Evolutionary conservation across 92 coral and sea anemone species (phyloP).

Genomic region (Actinernus sp.): DNA sequence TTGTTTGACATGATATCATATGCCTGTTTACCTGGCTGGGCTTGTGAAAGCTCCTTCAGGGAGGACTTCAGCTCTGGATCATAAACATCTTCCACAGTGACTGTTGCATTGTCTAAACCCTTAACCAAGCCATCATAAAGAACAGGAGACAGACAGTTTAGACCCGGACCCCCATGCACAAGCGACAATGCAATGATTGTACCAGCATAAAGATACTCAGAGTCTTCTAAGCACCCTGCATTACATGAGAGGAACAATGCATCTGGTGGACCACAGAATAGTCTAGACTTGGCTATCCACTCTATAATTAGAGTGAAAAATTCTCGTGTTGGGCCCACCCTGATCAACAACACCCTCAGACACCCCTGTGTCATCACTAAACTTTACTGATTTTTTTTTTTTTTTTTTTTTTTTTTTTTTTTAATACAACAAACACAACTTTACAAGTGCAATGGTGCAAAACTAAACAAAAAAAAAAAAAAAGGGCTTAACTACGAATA

Average conservation of each 20-base stretch:
- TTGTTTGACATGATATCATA: slow-evolving; percentile 36
- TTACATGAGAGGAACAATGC: slow-evolving; percentile 49
- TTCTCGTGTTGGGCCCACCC: slow-evolving; percentile 74
- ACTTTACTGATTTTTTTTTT: too few species aligned
- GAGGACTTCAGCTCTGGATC: slow-evolving; percentile 45
- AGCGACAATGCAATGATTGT: slow-evolving; percentile 72
- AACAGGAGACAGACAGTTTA: slow-evolving; percentile 46
- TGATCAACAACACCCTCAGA: slow-evolving; percentile 70
- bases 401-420: too few species aligned
- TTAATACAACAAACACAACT: too few species aligned
- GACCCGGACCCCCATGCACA: slow-evolving; percentile 78
- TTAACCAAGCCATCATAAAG: slow-evolving; percentile 62
- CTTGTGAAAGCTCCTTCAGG: slow-evolving; percentile 41
- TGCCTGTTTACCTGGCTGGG: slow-evolving; percentile 48
- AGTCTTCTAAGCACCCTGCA: slow-evolving; percentile 54
- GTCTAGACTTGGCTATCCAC: slow-evolving; percentile 53
- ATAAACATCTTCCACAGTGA: slow-evolving; percentile 62
- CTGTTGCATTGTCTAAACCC: slow-evolving; percentile 47
- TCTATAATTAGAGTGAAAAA: slow-evolving; percentile 64
- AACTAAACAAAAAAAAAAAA: too few species aligned
- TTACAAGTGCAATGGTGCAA: too few species aligned
- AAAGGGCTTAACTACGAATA: too few species aligned
- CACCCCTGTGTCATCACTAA: slow-evolving; percentile 63
- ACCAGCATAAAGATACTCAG: slow-evolving; percentile 69
- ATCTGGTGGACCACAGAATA: slow-evolving; percentile 59